Conservation (phyloP, 1,140 invertebrate species). For the Pogonomyrmex californicus region DNA sequence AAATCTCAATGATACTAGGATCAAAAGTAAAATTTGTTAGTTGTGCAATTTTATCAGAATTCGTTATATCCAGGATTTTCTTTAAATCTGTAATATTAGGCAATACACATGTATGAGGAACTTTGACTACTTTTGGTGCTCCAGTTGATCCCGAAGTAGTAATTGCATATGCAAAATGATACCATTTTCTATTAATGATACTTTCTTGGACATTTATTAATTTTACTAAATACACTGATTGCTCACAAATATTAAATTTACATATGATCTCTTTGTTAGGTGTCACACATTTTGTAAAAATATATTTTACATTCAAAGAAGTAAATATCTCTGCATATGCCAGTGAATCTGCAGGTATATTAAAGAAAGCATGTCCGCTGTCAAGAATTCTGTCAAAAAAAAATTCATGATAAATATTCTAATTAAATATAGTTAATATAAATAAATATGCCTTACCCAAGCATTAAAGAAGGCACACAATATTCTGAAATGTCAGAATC, state of each 20-base stretch:
- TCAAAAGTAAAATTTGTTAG: conserved; percentile 94
- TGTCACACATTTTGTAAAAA: conserved; percentile 70
- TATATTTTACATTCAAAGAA: conserved; percentile 71
- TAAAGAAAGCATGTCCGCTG: conserved; percentile 76
- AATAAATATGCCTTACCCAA: conserved; percentile 76
- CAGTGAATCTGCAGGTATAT: conserved; percentile 58
- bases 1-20: conserved; percentile 93
- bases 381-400: conserved; percentile 78
- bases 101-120: conserved; percentile 88
- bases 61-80: conserved; percentile 86
- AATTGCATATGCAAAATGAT: conserved; percentile 87
- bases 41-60: conserved; percentile 90
- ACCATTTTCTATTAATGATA: conserved; percentile 22
- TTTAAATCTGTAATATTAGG: conserved; percentile 89
- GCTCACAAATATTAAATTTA: conserved; percentile 64
- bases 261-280: conserved; percentile 58
- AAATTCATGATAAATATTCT: conserved; percentile 6
- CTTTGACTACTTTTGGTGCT: conserved; percentile 89
- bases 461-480: conserved; percentile 78
- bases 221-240: conserved; percentile 72
- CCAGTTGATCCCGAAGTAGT: conserved; percentile 91
- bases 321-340: conserved; percentile 49
- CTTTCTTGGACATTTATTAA: conserved; percentile 56
- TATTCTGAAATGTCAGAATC: conserved; percentile 73
- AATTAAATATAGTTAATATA: conserved; percentile 6